A percentile compares a stretch with the other conserved stretches of the same genome.
Conservation (phyloP, 2,888 invertebrate genomes). For the Acrobasis consociella region DNA sequence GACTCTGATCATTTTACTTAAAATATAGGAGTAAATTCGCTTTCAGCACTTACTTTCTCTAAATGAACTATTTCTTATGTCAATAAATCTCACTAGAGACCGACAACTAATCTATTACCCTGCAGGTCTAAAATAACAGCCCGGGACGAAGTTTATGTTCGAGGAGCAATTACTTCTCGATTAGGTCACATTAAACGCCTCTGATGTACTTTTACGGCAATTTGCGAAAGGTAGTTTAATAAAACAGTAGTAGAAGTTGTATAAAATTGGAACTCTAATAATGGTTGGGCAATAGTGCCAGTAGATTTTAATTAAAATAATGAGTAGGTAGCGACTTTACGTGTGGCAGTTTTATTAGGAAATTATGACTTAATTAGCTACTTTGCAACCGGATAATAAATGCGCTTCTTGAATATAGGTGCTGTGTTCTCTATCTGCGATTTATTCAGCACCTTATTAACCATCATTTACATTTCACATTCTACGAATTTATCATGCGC, state of each 20-base stretch:
- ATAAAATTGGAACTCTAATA: background rate
- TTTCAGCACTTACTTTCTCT: slow-evolving; percentile 30
- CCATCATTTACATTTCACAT: no score
- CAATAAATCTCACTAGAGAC: slow-evolving; percentile 59
- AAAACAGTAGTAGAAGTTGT: slow-evolving; percentile 22
- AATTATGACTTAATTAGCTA: background rate
- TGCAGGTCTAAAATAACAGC: slow-evolving; percentile 41
- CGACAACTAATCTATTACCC: slow-evolving; percentile 55
- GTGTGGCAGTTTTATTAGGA: background rate
- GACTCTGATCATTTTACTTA: background rate
- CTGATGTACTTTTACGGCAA: slow-evolving; percentile 47
- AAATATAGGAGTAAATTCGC: slow-evolving; percentile 11
- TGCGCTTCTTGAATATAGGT: no score
- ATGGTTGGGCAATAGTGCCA: slow-evolving; percentile 2
- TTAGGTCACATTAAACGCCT: slow-evolving; percentile 52
- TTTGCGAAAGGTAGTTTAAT: slow-evolving; percentile 32
- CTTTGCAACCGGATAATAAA: background rate
- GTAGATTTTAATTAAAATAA: slow-evolving; percentile 1
- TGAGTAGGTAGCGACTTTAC: background rate
- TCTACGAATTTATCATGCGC: no score
- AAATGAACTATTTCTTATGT: slow-evolving; percentile 43
- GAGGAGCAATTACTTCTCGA: slow-evolving; percentile 48
- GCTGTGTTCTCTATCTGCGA: no score
- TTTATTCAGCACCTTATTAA: no score
- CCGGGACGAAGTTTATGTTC: slow-evolving; percentile 42